These are phyloP conservation scores for Tetranychus truncatus DNA, from an alignment of 2,888 invertebrate species.

Conservation along the genomic window DNA sequence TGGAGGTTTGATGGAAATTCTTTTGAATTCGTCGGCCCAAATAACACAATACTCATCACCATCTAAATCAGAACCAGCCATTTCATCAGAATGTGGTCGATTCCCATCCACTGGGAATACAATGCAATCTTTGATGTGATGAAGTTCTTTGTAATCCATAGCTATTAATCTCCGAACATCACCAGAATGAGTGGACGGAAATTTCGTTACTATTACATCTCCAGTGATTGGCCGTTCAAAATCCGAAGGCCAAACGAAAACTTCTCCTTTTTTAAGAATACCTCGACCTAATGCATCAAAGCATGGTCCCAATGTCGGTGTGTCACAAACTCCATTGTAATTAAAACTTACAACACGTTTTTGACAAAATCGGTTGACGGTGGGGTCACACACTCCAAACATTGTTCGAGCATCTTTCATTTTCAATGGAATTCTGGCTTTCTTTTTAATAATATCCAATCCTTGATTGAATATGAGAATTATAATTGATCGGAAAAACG, in stretches of 20 bases:
- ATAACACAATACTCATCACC: constrained; percentile 34
- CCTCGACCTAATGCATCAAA: constrained; percentile 20
- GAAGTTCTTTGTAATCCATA: constrained; percentile 25
- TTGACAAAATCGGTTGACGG: neutral
- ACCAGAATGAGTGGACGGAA: constrained; percentile 32
- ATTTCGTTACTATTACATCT: constrained; percentile 32
- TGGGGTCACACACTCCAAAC: neutral
- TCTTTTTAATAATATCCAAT: neutral
- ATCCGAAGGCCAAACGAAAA: constrained; percentile 28
- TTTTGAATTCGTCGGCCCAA: constrained; percentile 28
- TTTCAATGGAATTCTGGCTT: neutral
- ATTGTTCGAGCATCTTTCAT: neutral
- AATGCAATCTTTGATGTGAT: constrained; percentile 30
- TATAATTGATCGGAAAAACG: neutral
- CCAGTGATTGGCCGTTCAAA: constrained; percentile 24
- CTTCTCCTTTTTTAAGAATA: constrained; percentile 30
- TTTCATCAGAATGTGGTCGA: constrained; percentile 33
- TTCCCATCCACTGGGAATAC: constrained; percentile 32
- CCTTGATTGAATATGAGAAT: neutral
- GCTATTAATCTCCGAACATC: constrained; percentile 30
- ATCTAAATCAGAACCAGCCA: constrained; percentile 34
- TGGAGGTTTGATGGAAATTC: constrained; percentile 11
- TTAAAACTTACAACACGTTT: no score
- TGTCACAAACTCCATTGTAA: neutral
- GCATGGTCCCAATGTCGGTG: constrained; percentile 17